Conservation (phyloP, 1,140 invertebrate species). For the Vollenhovia emeryi region DNA sequence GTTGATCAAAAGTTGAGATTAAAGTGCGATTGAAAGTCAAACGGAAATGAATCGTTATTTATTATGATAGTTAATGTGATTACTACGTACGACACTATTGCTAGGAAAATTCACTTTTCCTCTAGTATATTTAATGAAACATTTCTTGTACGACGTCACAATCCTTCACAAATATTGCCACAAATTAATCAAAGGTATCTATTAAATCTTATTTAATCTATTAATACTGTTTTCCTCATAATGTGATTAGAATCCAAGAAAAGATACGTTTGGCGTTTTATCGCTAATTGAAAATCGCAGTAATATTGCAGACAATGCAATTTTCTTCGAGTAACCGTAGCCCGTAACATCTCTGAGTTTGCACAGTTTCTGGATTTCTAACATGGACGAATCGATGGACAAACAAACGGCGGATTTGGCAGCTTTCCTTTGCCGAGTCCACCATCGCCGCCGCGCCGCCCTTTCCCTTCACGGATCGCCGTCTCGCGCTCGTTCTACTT, state of each 20-base stretch:
- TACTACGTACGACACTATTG: neutral
- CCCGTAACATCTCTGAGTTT: constrained; percentile 34
- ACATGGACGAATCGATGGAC: constrained; percentile 71
- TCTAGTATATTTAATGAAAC: neutral
- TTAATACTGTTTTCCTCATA: neutral
- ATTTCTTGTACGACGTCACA: neutral
- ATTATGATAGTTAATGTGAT: neutral
- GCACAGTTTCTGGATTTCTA: constrained; percentile 49
- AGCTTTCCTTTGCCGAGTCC: constrained; percentile 68
- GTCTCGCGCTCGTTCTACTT: constrained; percentile 66
- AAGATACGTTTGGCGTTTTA: neutral
- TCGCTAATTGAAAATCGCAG: constrained; percentile 11
- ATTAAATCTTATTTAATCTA: neutral
- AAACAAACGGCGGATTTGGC: constrained; percentile 74
- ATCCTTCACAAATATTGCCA: neutral
- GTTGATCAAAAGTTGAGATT: constrained; percentile 1
- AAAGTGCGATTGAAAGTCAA: constrained; percentile 17
- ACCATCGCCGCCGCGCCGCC: constrained; percentile 18
- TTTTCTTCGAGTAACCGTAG: constrained; percentile 2
- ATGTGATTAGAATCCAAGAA: neutral
- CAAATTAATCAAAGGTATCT: neutral
- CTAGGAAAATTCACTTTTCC: neutral
- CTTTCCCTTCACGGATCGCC: constrained; percentile 29
- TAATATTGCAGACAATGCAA: constrained; percentile 9
- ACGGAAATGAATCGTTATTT: neutral